Conservation (phyloP, 2,797 vertebrate species). For the Tragopan temminckii region DNA sequence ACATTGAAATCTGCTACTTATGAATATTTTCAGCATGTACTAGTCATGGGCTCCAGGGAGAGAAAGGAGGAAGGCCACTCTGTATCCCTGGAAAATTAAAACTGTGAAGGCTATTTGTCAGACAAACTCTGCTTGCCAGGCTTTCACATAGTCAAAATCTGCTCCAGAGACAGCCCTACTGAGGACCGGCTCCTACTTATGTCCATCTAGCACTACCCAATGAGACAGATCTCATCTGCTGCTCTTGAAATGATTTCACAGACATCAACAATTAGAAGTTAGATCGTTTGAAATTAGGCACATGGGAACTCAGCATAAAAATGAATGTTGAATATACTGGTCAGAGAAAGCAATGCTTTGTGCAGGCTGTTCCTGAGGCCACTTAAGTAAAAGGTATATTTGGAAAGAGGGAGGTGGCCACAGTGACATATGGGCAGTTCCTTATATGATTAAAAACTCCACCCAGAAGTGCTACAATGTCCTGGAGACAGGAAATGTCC, state of each 20-base stretch:
- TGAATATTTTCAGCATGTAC: background rate
- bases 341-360: background rate
- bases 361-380: background rate
- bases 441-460: background rate
- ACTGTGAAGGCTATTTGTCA: background rate
- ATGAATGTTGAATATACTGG: background rate
- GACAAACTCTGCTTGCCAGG: background rate
- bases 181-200: background rate
- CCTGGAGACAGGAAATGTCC: background rate
- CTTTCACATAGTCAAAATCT: background rate
- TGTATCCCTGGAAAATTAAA: background rate
- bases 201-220: background rate
- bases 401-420: background rate
- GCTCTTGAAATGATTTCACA: background rate
- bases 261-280: background rate
- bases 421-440: background rate
- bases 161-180: background rate
- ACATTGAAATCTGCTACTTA: background rate
- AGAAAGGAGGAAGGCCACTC: background rate
- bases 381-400: background rate
- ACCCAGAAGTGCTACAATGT: background rate
- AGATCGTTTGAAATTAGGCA: background rate
- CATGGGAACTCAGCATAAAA: background rate
- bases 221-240: background rate
- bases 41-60: background rate